Evolutionary conservation across 2,113 vertebrate genomes (phyloP), one percentile per base, ranked within the genome.

Genomic region (Melospiza georgiana): DNA sequence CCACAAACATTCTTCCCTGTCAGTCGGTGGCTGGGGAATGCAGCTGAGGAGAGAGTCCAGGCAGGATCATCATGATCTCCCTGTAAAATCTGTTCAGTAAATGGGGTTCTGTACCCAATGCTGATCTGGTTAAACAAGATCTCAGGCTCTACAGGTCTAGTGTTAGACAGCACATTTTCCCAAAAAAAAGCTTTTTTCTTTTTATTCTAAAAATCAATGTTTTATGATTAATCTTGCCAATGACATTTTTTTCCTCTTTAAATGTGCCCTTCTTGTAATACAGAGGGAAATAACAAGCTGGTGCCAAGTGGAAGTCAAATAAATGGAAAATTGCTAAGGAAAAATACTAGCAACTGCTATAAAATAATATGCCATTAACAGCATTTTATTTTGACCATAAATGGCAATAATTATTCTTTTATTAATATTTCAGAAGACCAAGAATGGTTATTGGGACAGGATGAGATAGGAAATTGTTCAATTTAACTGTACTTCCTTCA

Each of bases 281-380:
- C 19, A 51, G 71, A 72, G 51, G 65, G 30, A 39, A 79, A 30
- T 81, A 91, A 89, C 41, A 89, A 72, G 31, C 57, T 49, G 33
- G 28, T 97, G 76, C 89, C 86, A 97, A 97, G 48, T 91, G 8
- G 44, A 94, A 95, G 73, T 93, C 87, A 97, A 97, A 96, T 95
- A 94, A 97, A 94, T 76, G 84, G 73, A 39, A 58, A 84, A 86
- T 91, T 94, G 73, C 65, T 78, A 33, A 76, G 54, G 55, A 41
- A 95, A 97, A 95, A 74, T 86, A 87, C 74, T 91, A 94, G 78
- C n/a, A 87, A 95, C 19, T 55, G 49, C 73, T 84, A 44, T 95
- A 73, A 96, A 97, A 96, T 96, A 52, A 41, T 75, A 22, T 44
- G 43, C 44, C 61, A 78, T 95, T 95, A 94, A 79, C n/a, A 57